Conservation (phyloP, 1,140 invertebrate genomes). For the Antheraea mylitta region DNA sequence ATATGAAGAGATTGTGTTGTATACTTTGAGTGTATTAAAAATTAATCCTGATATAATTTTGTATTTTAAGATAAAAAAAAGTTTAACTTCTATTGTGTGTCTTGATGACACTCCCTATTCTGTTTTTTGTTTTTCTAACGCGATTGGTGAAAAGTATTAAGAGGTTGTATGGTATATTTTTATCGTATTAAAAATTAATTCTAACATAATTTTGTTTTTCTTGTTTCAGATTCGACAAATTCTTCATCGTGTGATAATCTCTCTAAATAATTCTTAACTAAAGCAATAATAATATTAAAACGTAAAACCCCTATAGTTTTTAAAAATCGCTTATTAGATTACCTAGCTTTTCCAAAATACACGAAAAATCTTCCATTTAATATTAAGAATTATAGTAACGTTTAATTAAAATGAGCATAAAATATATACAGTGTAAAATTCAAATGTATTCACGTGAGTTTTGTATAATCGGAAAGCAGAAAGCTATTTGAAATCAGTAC, state of each 20-base stretch:
- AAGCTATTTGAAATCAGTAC: constrained; percentile 24
- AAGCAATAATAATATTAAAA: constrained; percentile 63
- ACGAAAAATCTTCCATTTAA: constrained; percentile 51
- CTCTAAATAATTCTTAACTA: constrained; percentile 51
- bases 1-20: no score
- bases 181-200: no score
- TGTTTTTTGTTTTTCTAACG: no score
- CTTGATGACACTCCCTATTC: no score
- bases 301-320: constrained; percentile 49
- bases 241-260: constrained; percentile 17
- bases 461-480: constrained; percentile 36
- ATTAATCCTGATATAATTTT: no score
- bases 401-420: constrained; percentile 40
- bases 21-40: no score
- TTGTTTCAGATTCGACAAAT: constrained; percentile 56
- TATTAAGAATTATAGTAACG: constrained; percentile 27
- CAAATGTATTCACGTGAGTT: constrained; percentile 13
- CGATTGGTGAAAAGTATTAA: no score
- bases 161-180: no score
- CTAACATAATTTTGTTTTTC: constrained; percentile 15
- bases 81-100: no score
- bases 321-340: neutral
- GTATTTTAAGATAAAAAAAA: no score
- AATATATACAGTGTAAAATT: constrained; percentile 10
- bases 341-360: constrained; percentile 8